Conservation (phyloP, 2,113 vertebrate species). For the Noctilio leporinus region DNA sequence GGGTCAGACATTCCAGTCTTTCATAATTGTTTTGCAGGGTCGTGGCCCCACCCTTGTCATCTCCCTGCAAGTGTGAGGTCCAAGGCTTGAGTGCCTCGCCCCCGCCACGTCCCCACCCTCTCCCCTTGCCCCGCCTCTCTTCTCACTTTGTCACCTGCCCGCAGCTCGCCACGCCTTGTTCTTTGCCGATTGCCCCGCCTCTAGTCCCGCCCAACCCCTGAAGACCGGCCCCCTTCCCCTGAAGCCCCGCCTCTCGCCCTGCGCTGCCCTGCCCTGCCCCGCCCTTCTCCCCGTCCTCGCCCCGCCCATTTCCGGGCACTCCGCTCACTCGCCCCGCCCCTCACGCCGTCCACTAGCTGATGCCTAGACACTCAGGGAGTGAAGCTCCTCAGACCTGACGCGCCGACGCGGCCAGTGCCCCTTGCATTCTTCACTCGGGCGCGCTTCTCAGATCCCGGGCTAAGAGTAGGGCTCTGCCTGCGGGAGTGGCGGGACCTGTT, state of each 20-base stretch:
- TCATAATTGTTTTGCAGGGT: neutral
- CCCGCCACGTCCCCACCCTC: no score
- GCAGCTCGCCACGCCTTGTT: rapidly evolving
- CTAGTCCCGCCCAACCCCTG: neutral
- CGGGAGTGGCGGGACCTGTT: neutral
- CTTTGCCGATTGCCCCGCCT: neutral
- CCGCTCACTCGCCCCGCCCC: neutral
- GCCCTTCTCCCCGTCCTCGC: no score
- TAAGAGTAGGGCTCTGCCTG: slow-evolving; percentile 22
- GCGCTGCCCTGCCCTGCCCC: no score
- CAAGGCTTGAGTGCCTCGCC: no score
- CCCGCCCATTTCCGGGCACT: neutral
- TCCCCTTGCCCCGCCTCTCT: neutral
- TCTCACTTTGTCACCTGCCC: neutral
- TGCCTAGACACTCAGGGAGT: neutral
- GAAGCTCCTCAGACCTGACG: rapidly evolving
- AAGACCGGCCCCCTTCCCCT: neutral
- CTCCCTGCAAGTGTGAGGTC: neutral
- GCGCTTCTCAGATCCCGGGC: neutral
- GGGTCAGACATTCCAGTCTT: neutral
- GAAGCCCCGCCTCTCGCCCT: neutral
- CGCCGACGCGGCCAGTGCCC: rapidly evolving
- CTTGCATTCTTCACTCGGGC: rapidly evolving
- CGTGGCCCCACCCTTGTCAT: rapidly evolving
- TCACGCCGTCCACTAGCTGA: neutral